These are phyloP conservation scores for Morone saxatilis DNA, from an alignment of 2,113 vertebrate genomes.

Conservation along the genomic window DNA sequence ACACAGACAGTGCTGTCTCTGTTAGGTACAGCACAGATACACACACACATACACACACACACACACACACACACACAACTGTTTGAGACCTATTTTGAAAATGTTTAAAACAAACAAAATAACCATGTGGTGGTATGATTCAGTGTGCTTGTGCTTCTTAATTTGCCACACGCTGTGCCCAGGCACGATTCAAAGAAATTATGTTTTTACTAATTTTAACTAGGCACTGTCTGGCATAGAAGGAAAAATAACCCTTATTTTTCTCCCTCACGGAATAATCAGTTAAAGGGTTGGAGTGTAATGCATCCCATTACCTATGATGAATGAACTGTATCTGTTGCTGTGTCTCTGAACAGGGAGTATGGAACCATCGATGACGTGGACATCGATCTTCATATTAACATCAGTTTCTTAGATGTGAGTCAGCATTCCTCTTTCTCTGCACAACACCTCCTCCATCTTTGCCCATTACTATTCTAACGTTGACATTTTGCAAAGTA, in stretches of 20 bases:
- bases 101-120: background rate
- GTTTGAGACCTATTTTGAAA: background rate
- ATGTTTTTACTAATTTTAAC: background rate
- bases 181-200: background rate
- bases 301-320: conserved; percentile 2
- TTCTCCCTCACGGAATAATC: conserved; percentile 26
- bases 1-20: conserved; percentile 95
- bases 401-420: conserved; percentile 98
- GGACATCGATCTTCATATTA: conserved; percentile 98
- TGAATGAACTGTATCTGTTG: conserved; percentile 30
- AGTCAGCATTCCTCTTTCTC: conserved; percentile 76
- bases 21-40: conserved; percentile 86
- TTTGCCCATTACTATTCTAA: conserved; percentile 58
- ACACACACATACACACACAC: background rate
- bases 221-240: background rate
- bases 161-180: background rate
- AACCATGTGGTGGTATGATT: background rate
- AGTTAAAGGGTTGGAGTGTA: conserved; percentile 8
- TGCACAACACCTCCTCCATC: conserved; percentile 23
- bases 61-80: background rate
- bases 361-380: conserved; percentile 98
- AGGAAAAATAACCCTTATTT: background rate
- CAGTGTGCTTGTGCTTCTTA: background rate
- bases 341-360: conserved; percentile 86
- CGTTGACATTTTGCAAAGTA: conserved; percentile 66